Base-by-base conservation (phyloP, 2,113 vertebrate species). In the Colistium nudipinnis region DNA sequence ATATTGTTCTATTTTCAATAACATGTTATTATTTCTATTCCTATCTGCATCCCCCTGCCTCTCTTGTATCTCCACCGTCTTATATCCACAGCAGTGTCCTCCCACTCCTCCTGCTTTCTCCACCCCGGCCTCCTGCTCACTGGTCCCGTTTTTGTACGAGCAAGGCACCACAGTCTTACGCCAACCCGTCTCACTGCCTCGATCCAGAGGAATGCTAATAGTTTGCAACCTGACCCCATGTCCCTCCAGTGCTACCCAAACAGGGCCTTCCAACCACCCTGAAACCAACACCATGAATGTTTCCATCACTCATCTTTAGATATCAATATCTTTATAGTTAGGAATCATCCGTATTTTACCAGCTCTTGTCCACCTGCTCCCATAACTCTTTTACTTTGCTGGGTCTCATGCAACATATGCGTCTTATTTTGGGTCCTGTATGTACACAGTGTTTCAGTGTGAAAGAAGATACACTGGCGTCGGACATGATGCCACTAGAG, bases 301-400 rank as follows among this genome's bases (percentile, higher is more conserved):
- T 85, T 89, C 81, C 78, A 73, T 74, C 84, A 62, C 80, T 89
- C 86, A 75, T 74, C 82, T 92, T 89, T 78, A 91, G 88, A 90
- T 90, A 90, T 92, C 90, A 90, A 73, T 88, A 62, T 84, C 89
- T 87, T 90, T 90, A 92, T 89, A 91, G 91, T 90, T 87, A 90
- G 90, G 89, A 91, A 89, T 89, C 74, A 45, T 81, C 82, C 75
- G 82, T 82, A 79, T 83, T 80, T 84, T 86, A 72, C 35, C 84
- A 53, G 62, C 51, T 56, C 79, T 70, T 72, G 73, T 70, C 81
- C 89, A 92, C 83, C 88, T 89, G 84, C 82, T 80, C 49, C 81
- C 88, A 87, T 90, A 90, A 92, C 78, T 92, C 89, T 88, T n/a
- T n/a, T 90, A 64, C 78, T 82, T 85, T 73, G 76, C 74, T 43